Percentiles rank a stretch among this genome's conserved stretches.
Conservation (phyloP, 2,797 vertebrate species). For the Serranus cabrilla region DNA sequence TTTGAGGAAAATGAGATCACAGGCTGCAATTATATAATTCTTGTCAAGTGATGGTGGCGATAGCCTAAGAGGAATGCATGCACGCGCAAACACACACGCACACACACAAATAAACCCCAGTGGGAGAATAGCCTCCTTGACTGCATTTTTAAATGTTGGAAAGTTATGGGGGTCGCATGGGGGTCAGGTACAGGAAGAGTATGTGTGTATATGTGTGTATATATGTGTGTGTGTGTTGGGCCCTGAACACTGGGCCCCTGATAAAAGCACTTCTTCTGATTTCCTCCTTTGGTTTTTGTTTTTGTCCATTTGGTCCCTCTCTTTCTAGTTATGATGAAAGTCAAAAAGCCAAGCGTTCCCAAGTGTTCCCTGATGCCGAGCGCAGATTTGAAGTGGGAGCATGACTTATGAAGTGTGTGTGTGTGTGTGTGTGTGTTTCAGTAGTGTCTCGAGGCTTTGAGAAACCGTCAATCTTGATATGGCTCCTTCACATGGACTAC, state of each 20-base stretch:
- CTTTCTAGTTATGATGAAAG: constrained; percentile 81
- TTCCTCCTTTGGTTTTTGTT: constrained; percentile 68
- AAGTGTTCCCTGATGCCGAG: constrained; percentile 77
- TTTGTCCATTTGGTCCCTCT: constrained; percentile 75
- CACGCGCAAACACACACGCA: constrained; percentile 44
- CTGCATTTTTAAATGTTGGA: constrained; percentile 88
- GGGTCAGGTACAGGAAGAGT: constrained; percentile 90
- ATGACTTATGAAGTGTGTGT: constrained; percentile 64
- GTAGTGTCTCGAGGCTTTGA: constrained; percentile 44
- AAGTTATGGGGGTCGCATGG: constrained; percentile 87
- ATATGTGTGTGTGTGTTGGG: constrained; percentile 49
- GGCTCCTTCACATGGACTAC: constrained; percentile 45
- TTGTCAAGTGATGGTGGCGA: constrained; percentile 95
- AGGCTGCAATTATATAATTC: constrained; percentile 97
- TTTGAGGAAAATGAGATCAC: constrained; percentile 94
- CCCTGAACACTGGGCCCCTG: constrained; percentile 70
- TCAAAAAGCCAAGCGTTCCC: constrained; percentile 68
- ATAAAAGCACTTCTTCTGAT: constrained; percentile 83
- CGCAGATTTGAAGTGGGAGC: constrained; percentile 71
- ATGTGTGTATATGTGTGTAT: constrained; percentile 37
- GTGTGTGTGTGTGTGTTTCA: constrained; percentile 7
- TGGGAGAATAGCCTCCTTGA: constrained; percentile 87
- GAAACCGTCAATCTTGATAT: constrained; percentile 58
- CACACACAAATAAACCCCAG: constrained; percentile 56
- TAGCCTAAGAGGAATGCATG: constrained; percentile 89